phyloP scores from a whole-genome alignment of 2,113 vertebrate genomes.

The Empidonax traillii region DNA sequence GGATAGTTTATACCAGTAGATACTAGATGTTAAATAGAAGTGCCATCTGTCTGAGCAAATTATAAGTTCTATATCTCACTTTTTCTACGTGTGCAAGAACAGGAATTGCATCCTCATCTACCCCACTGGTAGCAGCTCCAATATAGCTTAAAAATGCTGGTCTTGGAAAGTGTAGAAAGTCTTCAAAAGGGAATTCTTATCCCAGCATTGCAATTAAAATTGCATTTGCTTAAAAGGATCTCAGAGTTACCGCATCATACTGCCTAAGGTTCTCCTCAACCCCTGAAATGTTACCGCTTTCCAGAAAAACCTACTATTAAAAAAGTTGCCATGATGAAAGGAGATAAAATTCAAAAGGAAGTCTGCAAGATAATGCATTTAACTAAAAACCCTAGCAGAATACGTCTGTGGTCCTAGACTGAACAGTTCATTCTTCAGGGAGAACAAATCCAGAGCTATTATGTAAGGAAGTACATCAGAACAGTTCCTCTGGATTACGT shows the following conservation, averaged over 20 bases:
- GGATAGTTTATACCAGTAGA: not conserved
- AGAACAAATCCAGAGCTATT: constrained; percentile 26
- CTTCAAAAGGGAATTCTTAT: not conserved
- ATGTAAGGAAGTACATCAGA: constrained; percentile 25
- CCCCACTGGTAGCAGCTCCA: not conserved
- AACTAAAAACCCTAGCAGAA: not conserved
- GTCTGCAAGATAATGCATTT: not conserved
- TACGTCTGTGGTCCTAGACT: not conserved
- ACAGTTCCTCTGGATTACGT: constrained; percentile 24
- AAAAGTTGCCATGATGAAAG: not conserved
- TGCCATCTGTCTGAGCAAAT: not conserved
- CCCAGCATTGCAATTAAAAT: not conserved
- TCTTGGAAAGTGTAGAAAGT: not conserved
- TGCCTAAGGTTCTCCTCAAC: not conserved
- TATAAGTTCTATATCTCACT: not conserved
- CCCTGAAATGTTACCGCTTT: not conserved
- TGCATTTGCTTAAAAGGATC: not conserved
- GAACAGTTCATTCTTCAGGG: constrained; percentile 7
- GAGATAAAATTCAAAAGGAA: not conserved
- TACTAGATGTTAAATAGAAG: not conserved
- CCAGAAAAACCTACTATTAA: not conserved
- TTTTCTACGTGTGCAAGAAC: not conserved
- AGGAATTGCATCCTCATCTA: not conserved
- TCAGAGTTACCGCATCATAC: not conserved
- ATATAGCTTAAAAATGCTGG: not conserved